phyloP scores from a whole-genome alignment of 2,888 invertebrate species.

The Drosophila dives region DNA sequence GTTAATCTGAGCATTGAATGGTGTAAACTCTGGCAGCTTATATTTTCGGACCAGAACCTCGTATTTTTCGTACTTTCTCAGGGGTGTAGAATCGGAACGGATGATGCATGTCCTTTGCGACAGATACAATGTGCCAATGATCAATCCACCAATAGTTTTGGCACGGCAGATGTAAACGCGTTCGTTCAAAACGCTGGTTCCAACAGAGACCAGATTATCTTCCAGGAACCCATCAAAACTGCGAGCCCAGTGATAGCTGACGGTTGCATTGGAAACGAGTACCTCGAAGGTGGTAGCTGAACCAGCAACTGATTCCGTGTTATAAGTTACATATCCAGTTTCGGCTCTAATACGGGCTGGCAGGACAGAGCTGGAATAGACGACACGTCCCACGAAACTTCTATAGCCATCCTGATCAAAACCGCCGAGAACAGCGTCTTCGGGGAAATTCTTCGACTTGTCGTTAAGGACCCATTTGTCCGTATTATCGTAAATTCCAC shows the following conservation, averaged over 20 bases:
- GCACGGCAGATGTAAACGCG: slow-evolving; percentile 46
- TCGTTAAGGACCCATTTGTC: slow-evolving; percentile 38
- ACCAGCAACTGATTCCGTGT: background rate
- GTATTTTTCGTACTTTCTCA: slow-evolving; percentile 36
- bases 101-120: slow-evolving; percentile 24
- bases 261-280: slow-evolving; percentile 13
- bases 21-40: background rate
- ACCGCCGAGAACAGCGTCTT: slow-evolving; percentile 44
- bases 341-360: slow-evolving; percentile 55
- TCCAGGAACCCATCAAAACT: slow-evolving; percentile 52
- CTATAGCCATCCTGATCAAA: slow-evolving; percentile 45
- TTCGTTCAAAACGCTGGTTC: slow-evolving; percentile 33
- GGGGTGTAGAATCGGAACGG: slow-evolving; percentile 7
- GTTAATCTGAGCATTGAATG: background rate
- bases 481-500: slow-evolving; percentile 33
- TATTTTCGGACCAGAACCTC: slow-evolving; percentile 40
- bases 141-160: slow-evolving; percentile 16
- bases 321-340: slow-evolving; percentile 28
- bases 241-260: slow-evolving; percentile 47
- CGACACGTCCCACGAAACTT: slow-evolving; percentile 48
- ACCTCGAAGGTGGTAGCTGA: background rate
- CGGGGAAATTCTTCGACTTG: slow-evolving; percentile 32
- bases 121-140: slow-evolving; percentile 37
- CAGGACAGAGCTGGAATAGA: slow-evolving; percentile 7
- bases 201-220: slow-evolving; percentile 44